Conservation (phyloP, 2,797 vertebrate species). For the Coregonus sp. region DNA sequence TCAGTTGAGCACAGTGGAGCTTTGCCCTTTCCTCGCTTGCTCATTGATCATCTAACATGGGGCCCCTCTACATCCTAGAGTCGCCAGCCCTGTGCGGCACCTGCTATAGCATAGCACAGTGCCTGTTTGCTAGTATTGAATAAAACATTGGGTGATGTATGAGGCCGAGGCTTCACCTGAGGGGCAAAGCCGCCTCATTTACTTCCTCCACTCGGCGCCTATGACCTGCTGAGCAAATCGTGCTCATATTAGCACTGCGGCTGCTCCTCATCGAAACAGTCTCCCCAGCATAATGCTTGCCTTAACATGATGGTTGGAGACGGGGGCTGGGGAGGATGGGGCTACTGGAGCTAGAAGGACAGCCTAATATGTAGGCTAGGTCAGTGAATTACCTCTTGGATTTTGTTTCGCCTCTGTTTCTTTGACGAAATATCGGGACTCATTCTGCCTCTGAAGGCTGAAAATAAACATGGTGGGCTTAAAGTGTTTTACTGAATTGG, state of each 20-base stretch:
- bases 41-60: constrained; percentile 70
- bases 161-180: constrained; percentile 78
- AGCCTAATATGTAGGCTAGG: constrained; percentile 77
- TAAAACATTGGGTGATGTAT: constrained; percentile 84
- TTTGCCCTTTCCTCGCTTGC: constrained; percentile 61
- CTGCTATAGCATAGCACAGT: constrained; percentile 64
- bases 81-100: constrained; percentile 66
- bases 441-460: not conserved
- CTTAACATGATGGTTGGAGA: constrained; percentile 75
- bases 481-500: constrained; percentile 7
- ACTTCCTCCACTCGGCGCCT: constrained; percentile 77
- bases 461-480: constrained; percentile 19
- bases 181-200: constrained; percentile 80
- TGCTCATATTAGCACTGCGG: constrained; percentile 81
- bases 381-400: constrained; percentile 75
- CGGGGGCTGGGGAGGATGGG: constrained; percentile 56
- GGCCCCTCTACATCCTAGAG: constrained; percentile 65
- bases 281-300: constrained; percentile 74
- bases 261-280: constrained; percentile 81
- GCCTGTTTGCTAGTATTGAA: constrained; percentile 78
- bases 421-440: not conserved
- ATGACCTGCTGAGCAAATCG: constrained; percentile 82
- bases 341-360: constrained; percentile 46
- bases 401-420: constrained; percentile 47
- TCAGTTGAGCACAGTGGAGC: not conserved